A percentile compares a stretch with the other conserved stretches of the same genome.
Evolutionary conservation across 2,888 invertebrate genomes (phyloP).

Genomic region (Unio delphinus): DNA sequence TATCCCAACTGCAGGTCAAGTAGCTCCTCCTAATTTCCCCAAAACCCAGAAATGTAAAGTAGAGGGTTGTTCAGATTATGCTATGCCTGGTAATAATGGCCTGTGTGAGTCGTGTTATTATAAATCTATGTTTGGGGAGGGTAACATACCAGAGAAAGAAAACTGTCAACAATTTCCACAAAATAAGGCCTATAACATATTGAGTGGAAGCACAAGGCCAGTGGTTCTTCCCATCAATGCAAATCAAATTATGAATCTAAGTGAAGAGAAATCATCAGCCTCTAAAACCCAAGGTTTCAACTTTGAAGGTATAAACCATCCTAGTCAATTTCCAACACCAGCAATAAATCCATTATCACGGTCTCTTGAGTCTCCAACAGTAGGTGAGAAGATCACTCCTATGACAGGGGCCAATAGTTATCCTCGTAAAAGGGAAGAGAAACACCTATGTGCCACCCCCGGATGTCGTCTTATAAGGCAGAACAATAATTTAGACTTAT

Average conservation of each 20-base stretch:
- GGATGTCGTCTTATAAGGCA: conserved; percentile 34
- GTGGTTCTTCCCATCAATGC: too few species aligned
- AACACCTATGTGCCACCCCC: conserved; percentile 37
- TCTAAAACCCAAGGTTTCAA: too few species aligned
- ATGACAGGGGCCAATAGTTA: not conserved
- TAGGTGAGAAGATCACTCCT: too few species aligned
- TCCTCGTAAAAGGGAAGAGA: conserved; percentile 2
- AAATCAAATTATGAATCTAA: too few species aligned
- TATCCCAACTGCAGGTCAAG: not conserved
- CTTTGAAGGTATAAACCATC: too few species aligned
- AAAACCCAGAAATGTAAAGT: conserved; percentile 19
- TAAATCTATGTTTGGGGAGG: conserved; percentile 15
- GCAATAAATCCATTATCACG: too few species aligned
- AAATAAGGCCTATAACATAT: not conserved
- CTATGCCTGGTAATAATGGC: conserved; percentile 25
- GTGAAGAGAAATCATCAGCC: too few species aligned
- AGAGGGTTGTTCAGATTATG: conserved; percentile 17
- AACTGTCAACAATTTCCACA: not conserved
- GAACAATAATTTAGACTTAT: conserved; percentile 16
- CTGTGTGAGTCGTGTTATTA: conserved; percentile 32
- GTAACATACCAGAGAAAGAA: not conserved
- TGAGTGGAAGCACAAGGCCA: not conserved
- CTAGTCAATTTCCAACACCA: too few species aligned
- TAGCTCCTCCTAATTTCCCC: conserved; percentile 4
- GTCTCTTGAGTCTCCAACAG: too few species aligned